Base-by-base conservation (phyloP, 2,797 vertebrate genomes). In the Myiotriccus ornatus region DNA sequence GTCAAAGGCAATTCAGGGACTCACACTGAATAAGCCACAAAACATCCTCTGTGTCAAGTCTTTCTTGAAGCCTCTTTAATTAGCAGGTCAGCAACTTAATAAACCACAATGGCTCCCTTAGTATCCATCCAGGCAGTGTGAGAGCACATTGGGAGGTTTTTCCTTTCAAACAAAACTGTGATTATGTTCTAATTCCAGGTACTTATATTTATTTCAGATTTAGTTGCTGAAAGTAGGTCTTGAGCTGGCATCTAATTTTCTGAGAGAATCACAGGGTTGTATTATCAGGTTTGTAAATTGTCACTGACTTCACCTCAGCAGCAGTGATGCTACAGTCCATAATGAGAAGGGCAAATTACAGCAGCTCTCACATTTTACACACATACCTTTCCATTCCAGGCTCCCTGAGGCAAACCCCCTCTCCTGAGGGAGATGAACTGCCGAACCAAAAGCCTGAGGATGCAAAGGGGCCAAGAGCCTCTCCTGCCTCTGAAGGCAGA, bases 1-100 rank as follows among this genome's bases (percentile, higher is more conserved):
- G 28, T 35, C 73, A 81, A 85, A 81, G 65, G 50, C 43, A 80
- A 84, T 32, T 57, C 78, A 91, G 67, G 47, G 55, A 77, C 49
- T 74, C 39, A 41, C 35, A 73, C 6, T 69, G 50, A 94, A 75
- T 47, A 84, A 80, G 32, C 19, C 62, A 87, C 68, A 70, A 56
- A 87, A 56, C n/a, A 92, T 47, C 28, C 10, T 75, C 50, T 65
- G 10, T 27, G 47, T n/a, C 76, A 69, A 30, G 39, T 62, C 50
- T 81, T 71, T 55, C 75, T 68, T 43, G 82, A 65, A 59, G n/a
- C 19, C 65, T 91, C 63, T 81, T 84, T 78, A 94, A 92, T 93
- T 89, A 93, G n/a, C 65, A 91, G 65, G 47, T 71, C 90, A 95
- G 78, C 28, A 81, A 70, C 56, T 75, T 32, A 53, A 80, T 25